Evolutionary conservation across 1,140 invertebrate genomes (phyloP), one percentile per base, ranked within the genome.

Genomic region (Saccostrea echinata): DNA sequence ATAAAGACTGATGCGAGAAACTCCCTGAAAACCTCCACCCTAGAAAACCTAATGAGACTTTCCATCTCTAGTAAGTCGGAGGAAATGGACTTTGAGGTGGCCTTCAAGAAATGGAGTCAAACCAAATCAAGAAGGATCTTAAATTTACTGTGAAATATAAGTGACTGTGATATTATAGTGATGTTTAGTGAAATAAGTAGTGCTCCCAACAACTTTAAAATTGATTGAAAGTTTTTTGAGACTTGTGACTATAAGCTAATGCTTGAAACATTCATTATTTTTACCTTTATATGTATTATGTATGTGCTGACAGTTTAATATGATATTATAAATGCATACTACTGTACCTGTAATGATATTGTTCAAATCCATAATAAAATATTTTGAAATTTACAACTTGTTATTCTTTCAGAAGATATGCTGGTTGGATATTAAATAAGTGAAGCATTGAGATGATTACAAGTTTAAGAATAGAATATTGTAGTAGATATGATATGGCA

Each of bases 1-100:
- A 82, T 82, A 1, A 88, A 88, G 33, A 88, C 87, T 35, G 57
- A 85, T 51, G 4, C 85, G 6, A 57, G 87, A 12, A 88, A 88
- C 53, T 57, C 55, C 21, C 21, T 57, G 21, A 57, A 57, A 21
- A 16, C 13, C 3, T 18, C 13, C 9, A 57, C 55, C 11, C 13
- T 18, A 12, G 55, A 57, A 57, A 57, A 57, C 55, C 55, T 57
- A 3, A 57, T 57, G 13, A 57, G 55, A 57, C 55, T 57, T 18
- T 57, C 55, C 55, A 57, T 57, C 21, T 18, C 55, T 12, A 57
- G 55, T 12, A 57, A 57, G 13, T 18, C 13, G 13, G 13, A 57
- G 21, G 55, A 57, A 21, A 57, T 57, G 55, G 55, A 57, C 21
- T 57, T 13, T 6, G 55, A 57, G 13, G 1, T 6, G 13, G 55